Evolutionary conservation across 2,888 invertebrate genomes (phyloP).

Genomic region (Parasteatoda lunata): DNA sequence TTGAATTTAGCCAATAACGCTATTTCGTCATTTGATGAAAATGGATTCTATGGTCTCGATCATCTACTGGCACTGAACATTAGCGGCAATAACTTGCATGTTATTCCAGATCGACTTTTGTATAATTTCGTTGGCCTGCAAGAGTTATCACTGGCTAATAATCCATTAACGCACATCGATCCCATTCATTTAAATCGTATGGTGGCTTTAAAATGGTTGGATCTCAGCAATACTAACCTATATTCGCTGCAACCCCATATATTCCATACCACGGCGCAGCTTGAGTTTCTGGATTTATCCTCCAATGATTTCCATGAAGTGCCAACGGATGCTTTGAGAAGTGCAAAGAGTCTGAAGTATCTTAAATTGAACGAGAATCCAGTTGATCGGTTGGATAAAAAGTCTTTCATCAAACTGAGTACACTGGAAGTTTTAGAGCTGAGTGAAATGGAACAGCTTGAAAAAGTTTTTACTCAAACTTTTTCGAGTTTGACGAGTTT

Average conservation of each 20-base stretch:
- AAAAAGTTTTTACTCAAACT: conserved; percentile 35
- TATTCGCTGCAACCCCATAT: conserved; percentile 46
- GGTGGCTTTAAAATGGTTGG: conserved; percentile 60
- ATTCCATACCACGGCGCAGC: conserved; percentile 49
- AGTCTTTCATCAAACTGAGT: conserved; percentile 48
- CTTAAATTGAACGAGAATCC: conserved; percentile 66
- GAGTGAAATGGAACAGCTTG: conserved; percentile 55
- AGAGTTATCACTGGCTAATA: conserved; percentile 61
- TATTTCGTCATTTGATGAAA: conserved; percentile 36
- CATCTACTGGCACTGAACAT: conserved; percentile 66
- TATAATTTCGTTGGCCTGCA: conserved; percentile 54
- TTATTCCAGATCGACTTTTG: conserved; percentile 56
- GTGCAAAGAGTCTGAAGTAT: conserved; percentile 46
- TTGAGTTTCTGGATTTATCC: conserved; percentile 66
- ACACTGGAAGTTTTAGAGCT: conserved; percentile 61
- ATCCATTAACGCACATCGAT: conserved; percentile 51
- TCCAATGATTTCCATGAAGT: conserved; percentile 66
- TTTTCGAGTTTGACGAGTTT: conserved; percentile 61
- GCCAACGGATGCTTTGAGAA: conserved; percentile 64
- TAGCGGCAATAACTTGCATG: conserved; percentile 63
- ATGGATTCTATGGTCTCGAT: conserved; percentile 61
- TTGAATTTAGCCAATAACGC: conserved; percentile 49
- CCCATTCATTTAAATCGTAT: conserved; percentile 51
- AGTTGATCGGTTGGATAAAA: conserved; percentile 28
- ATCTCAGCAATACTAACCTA: conserved; percentile 53